phyloP scores from a whole-genome alignment of 2,888 invertebrate genomes.

The Dryadula phaetusa region DNA sequence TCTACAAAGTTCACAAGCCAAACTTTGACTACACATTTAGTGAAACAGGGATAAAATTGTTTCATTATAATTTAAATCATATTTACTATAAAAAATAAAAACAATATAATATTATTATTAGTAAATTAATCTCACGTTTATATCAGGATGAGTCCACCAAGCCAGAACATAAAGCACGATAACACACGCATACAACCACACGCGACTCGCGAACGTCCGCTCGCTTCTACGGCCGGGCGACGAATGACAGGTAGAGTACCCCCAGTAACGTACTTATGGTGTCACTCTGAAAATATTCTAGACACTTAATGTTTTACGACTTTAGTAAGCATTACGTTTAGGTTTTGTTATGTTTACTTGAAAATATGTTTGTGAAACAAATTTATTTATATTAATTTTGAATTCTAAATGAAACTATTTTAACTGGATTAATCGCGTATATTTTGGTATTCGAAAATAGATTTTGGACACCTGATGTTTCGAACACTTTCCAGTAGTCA shows the following conservation, averaged over 20 bases:
- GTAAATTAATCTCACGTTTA: constrained; percentile 59
- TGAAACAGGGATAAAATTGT: background rate
- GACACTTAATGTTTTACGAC: constrained; percentile 2
- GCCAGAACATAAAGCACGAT: constrained; percentile 61
- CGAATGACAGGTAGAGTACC: constrained; percentile 65
- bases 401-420: no score
- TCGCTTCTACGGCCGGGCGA: constrained; percentile 57
- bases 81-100: background rate
- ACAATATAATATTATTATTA: background rate
- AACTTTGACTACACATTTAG: constrained; percentile 1
- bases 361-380: background rate
- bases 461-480: no score
- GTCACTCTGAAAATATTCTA: constrained; percentile 25
- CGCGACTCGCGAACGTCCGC: constrained; percentile 59
- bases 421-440: no score
- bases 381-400: background rate
- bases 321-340: background rate
- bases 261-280: constrained; percentile 25
- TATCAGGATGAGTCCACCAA: constrained; percentile 50
- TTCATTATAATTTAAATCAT: no score
- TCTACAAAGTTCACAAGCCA: background rate
- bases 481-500: no score
- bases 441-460: no score
- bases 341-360: background rate
- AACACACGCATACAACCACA: constrained; percentile 63